Evolutionary conservation across 2,797 vertebrate genomes (phyloP).

Genomic region (Malacoctenus gilli): DNA sequence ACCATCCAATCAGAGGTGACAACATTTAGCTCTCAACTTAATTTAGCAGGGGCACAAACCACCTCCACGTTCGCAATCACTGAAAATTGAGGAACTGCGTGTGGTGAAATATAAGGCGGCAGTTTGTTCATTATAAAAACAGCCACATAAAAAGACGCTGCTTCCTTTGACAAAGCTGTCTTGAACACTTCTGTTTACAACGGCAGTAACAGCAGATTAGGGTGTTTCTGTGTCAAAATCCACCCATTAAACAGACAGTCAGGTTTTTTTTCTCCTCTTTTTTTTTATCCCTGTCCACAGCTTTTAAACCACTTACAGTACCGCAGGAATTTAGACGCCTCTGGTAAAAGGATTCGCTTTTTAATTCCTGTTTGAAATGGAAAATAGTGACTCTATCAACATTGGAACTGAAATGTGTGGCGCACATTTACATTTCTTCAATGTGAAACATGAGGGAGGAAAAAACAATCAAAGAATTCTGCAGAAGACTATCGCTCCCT

Average conservation of each 20-base stretch:
- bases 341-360: slow-evolving; percentile 61
- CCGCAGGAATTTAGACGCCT: slow-evolving; percentile 59
- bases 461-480: slow-evolving; percentile 21
- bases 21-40: neutral
- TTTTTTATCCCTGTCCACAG: slow-evolving; percentile 68
- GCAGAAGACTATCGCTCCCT: slow-evolving; percentile 22
- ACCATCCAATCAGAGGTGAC: too few species aligned
- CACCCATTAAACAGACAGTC: slow-evolving; percentile 73
- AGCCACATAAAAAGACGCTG: slow-evolving; percentile 29
- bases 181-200: slow-evolving; percentile 72
- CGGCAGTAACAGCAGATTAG: slow-evolving; percentile 76
- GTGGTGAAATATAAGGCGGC: slow-evolving; percentile 12
- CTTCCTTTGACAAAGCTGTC: slow-evolving; percentile 70
- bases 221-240: slow-evolving; percentile 74
- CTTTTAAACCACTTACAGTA: slow-evolving; percentile 75
- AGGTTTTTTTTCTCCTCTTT: slow-evolving; percentile 58
- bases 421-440: slow-evolving; percentile 51
- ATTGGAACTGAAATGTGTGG: slow-evolving; percentile 44
- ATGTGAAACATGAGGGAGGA: slow-evolving; percentile 28
- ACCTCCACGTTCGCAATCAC: slow-evolving; percentile 12
- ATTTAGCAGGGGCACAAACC: too few species aligned
- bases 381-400: slow-evolving; percentile 66
- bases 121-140: slow-evolving; percentile 44
- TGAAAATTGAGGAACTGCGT: slow-evolving; percentile 22
- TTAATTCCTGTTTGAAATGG: slow-evolving; percentile 74